Conservation (phyloP, 2,888 invertebrate species). For the Biston stratarius region DNA sequence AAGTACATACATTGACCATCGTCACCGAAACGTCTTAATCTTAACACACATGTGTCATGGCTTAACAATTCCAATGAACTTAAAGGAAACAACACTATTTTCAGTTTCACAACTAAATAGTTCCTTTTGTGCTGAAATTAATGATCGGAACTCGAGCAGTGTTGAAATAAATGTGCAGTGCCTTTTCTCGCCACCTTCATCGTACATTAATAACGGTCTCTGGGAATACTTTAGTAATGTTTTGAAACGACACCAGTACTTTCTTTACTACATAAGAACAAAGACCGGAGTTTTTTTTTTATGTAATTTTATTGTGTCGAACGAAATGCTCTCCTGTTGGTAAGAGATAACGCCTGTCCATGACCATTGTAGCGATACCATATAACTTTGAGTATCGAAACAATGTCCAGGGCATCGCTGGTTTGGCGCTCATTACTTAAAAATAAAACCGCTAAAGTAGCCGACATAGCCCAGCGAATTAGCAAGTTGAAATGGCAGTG, state of each 20-base stretch:
- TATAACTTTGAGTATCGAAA: no score
- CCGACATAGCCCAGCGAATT: no score
- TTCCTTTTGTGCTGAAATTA: constrained; percentile 58
- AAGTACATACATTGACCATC: neutral
- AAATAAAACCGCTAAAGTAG: no score
- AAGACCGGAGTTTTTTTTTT: neutral
- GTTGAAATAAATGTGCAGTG: constrained; percentile 50
- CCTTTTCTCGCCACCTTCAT: constrained; percentile 42
- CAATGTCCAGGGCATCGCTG: no score
- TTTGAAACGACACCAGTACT: constrained; percentile 1
- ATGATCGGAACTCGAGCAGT: constrained; percentile 52
- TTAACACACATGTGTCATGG: neutral
- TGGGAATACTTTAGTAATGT: constrained; percentile 10
- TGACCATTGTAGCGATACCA: no score
- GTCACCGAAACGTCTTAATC: no score
- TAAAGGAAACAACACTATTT: constrained; percentile 53
- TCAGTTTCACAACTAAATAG: constrained; percentile 55
- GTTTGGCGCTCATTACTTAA: no score
- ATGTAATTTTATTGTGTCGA: no score
- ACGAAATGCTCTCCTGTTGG: no score
- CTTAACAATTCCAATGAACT: constrained; percentile 40
- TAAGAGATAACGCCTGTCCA: no score
- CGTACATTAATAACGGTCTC: constrained; percentile 25
- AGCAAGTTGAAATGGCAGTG: no score
- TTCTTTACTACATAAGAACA: neutral